These are phyloP conservation scores for Nematopogon swammerdamellus DNA, from an alignment of 2,888 invertebrate species.

Conservation along the genomic window DNA sequence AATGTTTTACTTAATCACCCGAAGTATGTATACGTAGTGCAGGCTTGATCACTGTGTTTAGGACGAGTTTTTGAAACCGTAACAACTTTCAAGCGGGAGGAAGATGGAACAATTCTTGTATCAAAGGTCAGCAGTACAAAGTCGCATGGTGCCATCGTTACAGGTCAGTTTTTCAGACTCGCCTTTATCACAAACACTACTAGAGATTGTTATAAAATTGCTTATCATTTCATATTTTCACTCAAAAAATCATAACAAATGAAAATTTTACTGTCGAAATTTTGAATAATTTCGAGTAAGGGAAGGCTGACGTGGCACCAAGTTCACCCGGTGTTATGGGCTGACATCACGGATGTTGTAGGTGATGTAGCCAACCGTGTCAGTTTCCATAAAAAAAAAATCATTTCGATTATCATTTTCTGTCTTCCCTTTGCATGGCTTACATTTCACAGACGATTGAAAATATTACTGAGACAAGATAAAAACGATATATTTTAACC, in stretches of 20 bases:
- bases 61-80: constrained; percentile 54
- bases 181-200: too few species aligned
- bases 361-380: too few species aligned
- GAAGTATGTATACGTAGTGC: constrained; percentile 36
- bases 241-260: neutral
- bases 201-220: constrained; percentile 9
- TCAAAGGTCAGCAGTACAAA: constrained; percentile 61
- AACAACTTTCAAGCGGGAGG: constrained; percentile 50
- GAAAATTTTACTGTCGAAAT: too few species aligned
- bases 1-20: constrained; percentile 42
- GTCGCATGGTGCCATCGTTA: constrained; percentile 60
- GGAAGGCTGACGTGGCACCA: too few species aligned
- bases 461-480: constrained; percentile 13
- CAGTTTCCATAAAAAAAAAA: too few species aligned
- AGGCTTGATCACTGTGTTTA: constrained; percentile 35
- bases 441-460: neutral
- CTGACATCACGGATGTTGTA: too few species aligned
- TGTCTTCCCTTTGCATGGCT: neutral
- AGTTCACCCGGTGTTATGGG: too few species aligned
- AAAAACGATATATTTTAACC: constrained; percentile 46
- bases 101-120: constrained; percentile 43
- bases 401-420: too few species aligned
- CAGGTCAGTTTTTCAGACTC: constrained; percentile 51
- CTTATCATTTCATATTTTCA: constrained; percentile 18
- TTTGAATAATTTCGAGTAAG: too few species aligned